phyloP scores from a whole-genome alignment of 2,888 invertebrate species.

The Crocallis elinguaria region DNA sequence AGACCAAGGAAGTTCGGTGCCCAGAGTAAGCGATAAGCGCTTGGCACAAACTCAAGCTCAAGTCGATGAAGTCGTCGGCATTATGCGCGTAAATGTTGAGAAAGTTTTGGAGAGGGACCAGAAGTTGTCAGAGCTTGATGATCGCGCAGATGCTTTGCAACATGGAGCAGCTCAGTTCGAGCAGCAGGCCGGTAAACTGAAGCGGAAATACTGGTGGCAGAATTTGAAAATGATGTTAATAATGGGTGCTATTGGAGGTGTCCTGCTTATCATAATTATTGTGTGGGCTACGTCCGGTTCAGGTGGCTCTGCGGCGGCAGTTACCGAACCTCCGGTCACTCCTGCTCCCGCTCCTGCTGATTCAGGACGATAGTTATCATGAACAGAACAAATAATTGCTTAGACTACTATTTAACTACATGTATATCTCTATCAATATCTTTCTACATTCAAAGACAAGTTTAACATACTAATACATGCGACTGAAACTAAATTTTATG shows the following conservation, averaged over 20 bases:
- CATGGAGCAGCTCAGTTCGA: slow-evolving; percentile 98
- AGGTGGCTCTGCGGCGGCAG: slow-evolving; percentile 13
- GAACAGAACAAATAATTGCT: slow-evolving; percentile 32
- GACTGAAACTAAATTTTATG: slow-evolving; percentile 18
- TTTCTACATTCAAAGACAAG: slow-evolving; percentile 24
- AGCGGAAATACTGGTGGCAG: slow-evolving; percentile 99
- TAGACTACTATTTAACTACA: slow-evolving; percentile 17
- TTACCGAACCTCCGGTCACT: slow-evolving; percentile 46
- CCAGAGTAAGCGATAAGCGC: slow-evolving; percentile 79
- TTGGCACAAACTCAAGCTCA: slow-evolving; percentile 82
- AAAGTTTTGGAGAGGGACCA: slow-evolving; percentile 98
- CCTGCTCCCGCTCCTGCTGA: slow-evolving; percentile 10
- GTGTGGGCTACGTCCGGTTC: slow-evolving; percentile 81
- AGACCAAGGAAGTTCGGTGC: slow-evolving; percentile 79
- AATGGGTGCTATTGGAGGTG: slow-evolving; percentile 93
- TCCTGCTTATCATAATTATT: slow-evolving; percentile 93
- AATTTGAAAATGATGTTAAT: slow-evolving; percentile 98
- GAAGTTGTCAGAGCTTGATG: slow-evolving; percentile 97
- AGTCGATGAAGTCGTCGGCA: slow-evolving; percentile 91
- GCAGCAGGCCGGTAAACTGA: slow-evolving; percentile 97
- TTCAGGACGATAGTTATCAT: slow-evolving; percentile 57
- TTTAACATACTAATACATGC: slow-evolving; percentile 5
- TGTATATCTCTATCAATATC: slow-evolving; percentile 14
- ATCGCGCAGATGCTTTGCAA: slow-evolving; percentile 97
- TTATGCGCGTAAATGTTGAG: slow-evolving; percentile 98